A percentile compares a stretch with the other conserved stretches of the same genome.
Conservation (phyloP, 2,797 vertebrate genomes). For the Neoniphon sammara region DNA sequence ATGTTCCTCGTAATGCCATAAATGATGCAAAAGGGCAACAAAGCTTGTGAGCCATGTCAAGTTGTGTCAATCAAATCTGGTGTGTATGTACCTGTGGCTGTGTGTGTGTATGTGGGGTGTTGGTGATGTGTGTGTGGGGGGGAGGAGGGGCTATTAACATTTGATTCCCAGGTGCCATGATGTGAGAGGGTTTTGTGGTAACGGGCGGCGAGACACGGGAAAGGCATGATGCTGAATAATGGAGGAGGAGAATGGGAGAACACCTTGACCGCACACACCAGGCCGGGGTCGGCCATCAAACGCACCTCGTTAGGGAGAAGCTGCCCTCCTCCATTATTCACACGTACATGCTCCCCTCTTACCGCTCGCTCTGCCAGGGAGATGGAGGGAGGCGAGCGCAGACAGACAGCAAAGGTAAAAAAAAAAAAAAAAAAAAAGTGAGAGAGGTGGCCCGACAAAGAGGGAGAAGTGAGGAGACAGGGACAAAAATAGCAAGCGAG, state of each 20-base stretch:
- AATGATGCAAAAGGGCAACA: constrained; percentile 67
- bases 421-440: constrained; percentile 3
- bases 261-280: constrained; percentile 52
- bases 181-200: constrained; percentile 76
- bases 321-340: constrained; percentile 76
- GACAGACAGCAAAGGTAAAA: constrained; percentile 54
- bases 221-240: constrained; percentile 74
- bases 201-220: constrained; percentile 33
- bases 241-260: constrained; percentile 60
- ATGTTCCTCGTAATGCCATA: constrained; percentile 50
- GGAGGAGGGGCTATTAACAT: constrained; percentile 66
- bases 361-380: constrained; percentile 37
- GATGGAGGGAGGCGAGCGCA: constrained; percentile 58
- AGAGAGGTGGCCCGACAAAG: constrained; percentile 43
- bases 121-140: neutral
- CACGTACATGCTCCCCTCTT: constrained; percentile 59
- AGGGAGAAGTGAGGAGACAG: constrained; percentile 24
- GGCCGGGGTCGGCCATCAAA: constrained; percentile 69
- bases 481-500: constrained; percentile 61
- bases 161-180: constrained; percentile 70
- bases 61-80: constrained; percentile 60
- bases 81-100: constrained; percentile 29
- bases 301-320: constrained; percentile 73
- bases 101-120: constrained; percentile 21
- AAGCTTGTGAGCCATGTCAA: constrained; percentile 41